Conservation (phyloP, 2,888 invertebrate species). For the Lepidonotus clava region DNA sequence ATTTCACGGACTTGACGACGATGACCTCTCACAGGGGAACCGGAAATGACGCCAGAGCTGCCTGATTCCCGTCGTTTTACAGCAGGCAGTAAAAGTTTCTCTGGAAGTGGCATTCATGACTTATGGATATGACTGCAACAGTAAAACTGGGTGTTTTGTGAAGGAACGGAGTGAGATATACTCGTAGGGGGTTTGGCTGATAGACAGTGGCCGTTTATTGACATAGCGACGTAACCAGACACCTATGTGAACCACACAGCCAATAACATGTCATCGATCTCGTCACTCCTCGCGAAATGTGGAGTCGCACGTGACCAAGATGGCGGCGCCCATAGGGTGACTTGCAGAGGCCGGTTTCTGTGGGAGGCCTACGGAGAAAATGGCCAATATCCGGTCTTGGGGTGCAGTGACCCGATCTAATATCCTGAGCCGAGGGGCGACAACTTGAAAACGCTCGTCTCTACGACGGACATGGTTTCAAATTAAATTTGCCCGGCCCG, state of each 20-base stretch:
- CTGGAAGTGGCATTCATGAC: no score
- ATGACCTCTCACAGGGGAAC: no score
- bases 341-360: background rate
- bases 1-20: no score
- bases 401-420: background rate
- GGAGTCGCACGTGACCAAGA: conserved; percentile 4
- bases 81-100: no score
- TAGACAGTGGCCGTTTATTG: conserved; percentile 1
- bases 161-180: no score
- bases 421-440: background rate
- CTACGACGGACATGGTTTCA: conserved; percentile 1
- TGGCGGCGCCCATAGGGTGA: conserved; percentile 30
- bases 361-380: background rate
- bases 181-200: background rate
- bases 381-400: conserved; percentile 6
- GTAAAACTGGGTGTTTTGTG: no score
- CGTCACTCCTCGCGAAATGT: conserved; percentile 34
- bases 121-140: no score
- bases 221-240: background rate
- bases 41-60: no score
- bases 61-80: no score
- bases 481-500: conserved; percentile 3
- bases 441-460: background rate
- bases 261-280: background rate
- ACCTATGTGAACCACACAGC: conserved; percentile 5